Conservation (phyloP, 2,797 vertebrate genomes). For the Lophius americanus region DNA sequence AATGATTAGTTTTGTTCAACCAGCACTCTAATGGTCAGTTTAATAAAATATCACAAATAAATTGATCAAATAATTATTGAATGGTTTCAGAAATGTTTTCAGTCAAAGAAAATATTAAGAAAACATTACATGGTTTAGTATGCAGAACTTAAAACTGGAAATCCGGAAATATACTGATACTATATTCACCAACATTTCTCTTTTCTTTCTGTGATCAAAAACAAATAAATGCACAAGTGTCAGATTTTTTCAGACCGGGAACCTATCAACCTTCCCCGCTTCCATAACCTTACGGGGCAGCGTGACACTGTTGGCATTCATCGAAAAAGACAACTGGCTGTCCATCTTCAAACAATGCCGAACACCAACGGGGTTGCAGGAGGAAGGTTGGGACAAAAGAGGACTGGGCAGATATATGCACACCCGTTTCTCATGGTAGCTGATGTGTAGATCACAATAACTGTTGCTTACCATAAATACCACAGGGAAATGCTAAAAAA, state of each 20-base stretch:
- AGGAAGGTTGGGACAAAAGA: not conserved
- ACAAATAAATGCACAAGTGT: slow-evolving; percentile 49
- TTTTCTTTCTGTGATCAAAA: slow-evolving; percentile 1
- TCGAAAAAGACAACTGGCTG: slow-evolving; percentile 75
- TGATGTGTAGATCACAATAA: slow-evolving; percentile 58
- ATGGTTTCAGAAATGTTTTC: not conserved
- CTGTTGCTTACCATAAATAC: slow-evolving; percentile 63
- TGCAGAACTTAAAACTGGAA: not conserved
- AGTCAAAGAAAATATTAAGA: not conserved
- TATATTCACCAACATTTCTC: not conserved
- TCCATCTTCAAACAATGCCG: slow-evolving; percentile 74
- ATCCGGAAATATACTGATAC: not conserved
- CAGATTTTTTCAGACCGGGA: slow-evolving; percentile 32
- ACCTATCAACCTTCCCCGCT: slow-evolving; percentile 30
- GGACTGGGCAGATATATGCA: slow-evolving; percentile 32
- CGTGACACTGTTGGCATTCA: slow-evolving; percentile 64
- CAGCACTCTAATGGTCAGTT: not conserved
- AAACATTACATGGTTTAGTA: not conserved
- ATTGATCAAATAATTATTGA: not conserved
- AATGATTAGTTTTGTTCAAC: not conserved
- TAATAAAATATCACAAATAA: not conserved
- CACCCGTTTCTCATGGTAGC: slow-evolving; percentile 47
- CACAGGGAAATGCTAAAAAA: slow-evolving; percentile 38
- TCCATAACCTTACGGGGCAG: slow-evolving; percentile 55
- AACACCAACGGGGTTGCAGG: slow-evolving; percentile 41